Evolutionary conservation across 2,888 invertebrate genomes (phyloP), one percentile per base, ranked within the genome.

Genomic region (Pseudococcus jackbeardsleyi): DNA sequence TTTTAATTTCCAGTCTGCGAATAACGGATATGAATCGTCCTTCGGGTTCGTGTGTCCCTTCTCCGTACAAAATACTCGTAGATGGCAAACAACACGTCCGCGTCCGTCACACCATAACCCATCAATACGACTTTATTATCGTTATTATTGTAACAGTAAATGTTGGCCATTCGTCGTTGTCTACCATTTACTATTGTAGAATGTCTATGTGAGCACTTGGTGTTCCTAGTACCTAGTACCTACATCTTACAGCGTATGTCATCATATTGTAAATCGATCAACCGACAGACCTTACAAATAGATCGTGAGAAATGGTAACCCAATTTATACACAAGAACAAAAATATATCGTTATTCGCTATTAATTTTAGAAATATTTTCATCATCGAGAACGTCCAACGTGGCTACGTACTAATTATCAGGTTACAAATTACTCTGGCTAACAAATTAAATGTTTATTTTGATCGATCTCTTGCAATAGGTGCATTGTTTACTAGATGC

Each of bases 81-180:
- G 19, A 64, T 22, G 64, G 50, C 22, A 22, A 22, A 64, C 19
- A 64, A 22, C 64, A 64, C 64, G 64, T 64, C 64, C 26, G 26
- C 46, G 50, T 50, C 50, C 46, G 19, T 64, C 64, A 64, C 64
- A 64, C 64, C 19, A 64, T 64, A 64, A 64, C 64, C 64, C 22
- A 64, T 64, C 64, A 64, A 64, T 64, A 64, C 19, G 64, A 64
- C 64, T 64, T 64, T 64, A 64, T 64, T 64, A 64, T 64, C 64
- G 19, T 64, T 64, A 64, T 64, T 64, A 64, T 64, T 64, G 64
- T 64, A 64, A 64, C 64, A 64, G 64, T 64, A 64, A 64, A 64
- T 64, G 9, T 64, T 64, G 19, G 64, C 64, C 64, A 64, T 33
- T 33, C 26, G 26, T 64, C 64, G 22, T 64, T 22, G 64, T 64